Base-by-base conservation (phyloP, 2,113 vertebrate genomes). In the Strix aluco region DNA sequence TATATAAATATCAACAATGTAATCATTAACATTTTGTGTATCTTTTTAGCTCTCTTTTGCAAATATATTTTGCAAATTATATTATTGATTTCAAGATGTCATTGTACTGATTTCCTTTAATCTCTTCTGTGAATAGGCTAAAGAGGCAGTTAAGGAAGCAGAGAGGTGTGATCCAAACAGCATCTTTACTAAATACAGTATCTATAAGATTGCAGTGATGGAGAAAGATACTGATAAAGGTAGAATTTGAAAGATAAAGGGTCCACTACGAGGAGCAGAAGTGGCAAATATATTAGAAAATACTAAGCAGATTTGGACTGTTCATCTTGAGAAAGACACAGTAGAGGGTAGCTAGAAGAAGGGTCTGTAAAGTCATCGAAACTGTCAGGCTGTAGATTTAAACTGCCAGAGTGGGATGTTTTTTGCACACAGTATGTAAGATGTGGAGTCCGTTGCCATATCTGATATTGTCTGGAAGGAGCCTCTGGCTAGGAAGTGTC, bases 131-230 rank as follows among this genome's bases (percentile, higher is more conserved):
- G 97, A 93, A 65, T 91, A 99, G 99, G 99, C 99, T 86, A 99
- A 98, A 95, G 98, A 99, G 52, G 98, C 99, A 55, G 81, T 99
- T 89, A 98, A 97, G 91, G 98, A 99, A 97, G 99, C 98, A 88
- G 98, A 98, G 92, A 97, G 94, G 67, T 97, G 93, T 96, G 99
- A 99, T 91, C 98, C 99, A 86, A 96, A 95, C 96, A 99, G 96
- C 97, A 98, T 99, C 95, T 99, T 99, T 78, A 99, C 99, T 88
- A 99, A 99, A 30, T 99, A 99, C 97, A 98, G 95, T 86, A 22
- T 99, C 72, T 99, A 98, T 97, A 99, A 99, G 98, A 98, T 99
- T 85, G 98, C 99, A 27, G 62, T 99, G 65, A 79, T 98, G 81
- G 99, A 99, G 73, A 98, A 97, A 6, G 95, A 99, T 75, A 61